Base-by-base conservation (phyloP, 1,140 invertebrate species). In the Anoplophora glabripennis region DNA sequence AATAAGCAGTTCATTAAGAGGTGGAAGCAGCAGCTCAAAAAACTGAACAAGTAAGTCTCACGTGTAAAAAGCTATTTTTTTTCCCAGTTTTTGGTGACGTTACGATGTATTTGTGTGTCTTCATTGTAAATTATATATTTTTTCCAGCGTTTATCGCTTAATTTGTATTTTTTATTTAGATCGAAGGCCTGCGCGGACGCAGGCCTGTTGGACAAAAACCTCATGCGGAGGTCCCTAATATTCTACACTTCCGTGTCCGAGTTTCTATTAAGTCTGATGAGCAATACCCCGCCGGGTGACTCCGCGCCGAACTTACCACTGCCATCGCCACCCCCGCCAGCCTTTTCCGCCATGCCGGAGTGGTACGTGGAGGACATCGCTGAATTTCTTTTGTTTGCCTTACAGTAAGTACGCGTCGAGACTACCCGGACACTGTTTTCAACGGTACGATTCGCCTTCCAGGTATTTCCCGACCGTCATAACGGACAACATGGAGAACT, bases 311-410 rank as follows among this genome's bases (percentile, higher is more conserved):
- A 71, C 56, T 74, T 81, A 66, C 76, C 86, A 57, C 84, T 84
- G 47, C 76, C 80, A 8, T 68, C 70, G 59, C 84, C 83, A 55
- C 77, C 86, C 47, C 83, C 90, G 18, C 81, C 84, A 71, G 79
- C 86, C 62, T 98, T 97, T 80, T 86, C 89, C 46, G 90, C 92
- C 64, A 80, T 95, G 65, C 96, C 96, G 12, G 95, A 98, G 77
- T 97, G 93, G 89, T 97, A 96, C 74, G 86, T 97, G 44, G 95
- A 98, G 75, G 95, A 98, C 76, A 89, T 98, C 57, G 93, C 94
- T 12, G 94, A 98, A 75, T 96, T 96, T 77, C 82, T 97, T 64
- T 84, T 96, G 10, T 96, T 97, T 72, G 85, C 88, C 5, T 82
- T 96, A 67, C 93, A 96, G 90, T 95, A 83, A 92, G 90, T 89